Percentiles rank a stretch among this genome's conserved stretches.
phyloP scores from a whole-genome alignment of 2,797 vertebrate genomes.

The Eupleurogrammus muticus region DNA sequence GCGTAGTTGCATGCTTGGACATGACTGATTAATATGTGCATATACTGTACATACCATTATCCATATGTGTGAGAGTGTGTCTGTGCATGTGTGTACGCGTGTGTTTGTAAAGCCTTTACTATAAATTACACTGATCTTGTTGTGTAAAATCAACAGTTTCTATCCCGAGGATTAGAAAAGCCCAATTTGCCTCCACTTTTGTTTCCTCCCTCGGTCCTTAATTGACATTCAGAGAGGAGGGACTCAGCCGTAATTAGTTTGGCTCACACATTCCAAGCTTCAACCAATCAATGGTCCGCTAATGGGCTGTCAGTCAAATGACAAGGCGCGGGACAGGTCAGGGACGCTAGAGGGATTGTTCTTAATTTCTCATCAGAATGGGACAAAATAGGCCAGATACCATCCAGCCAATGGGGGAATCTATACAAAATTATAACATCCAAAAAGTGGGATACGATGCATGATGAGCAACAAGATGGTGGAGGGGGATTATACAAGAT shows the following conservation, averaged over 20 bases:
- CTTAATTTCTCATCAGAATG: conserved; percentile 71
- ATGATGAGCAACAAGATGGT: conserved; percentile 54
- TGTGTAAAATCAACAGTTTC: conserved; percentile 32
- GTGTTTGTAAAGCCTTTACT: not conserved
- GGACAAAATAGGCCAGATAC: conserved; percentile 68
- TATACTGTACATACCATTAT: conserved; percentile 3
- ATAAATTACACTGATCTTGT: conserved; percentile 42
- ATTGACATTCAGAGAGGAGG: conserved; percentile 76
- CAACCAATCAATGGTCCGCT: conserved; percentile 78
- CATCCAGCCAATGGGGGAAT: conserved; percentile 67
- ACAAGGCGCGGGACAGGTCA: conserved; percentile 75
- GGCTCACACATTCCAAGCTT: conserved; percentile 68
- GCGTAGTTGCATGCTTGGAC: conserved; percentile 9
- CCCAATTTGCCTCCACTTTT: conserved; percentile 59
- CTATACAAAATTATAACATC: conserved; percentile 75
- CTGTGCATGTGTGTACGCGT: not conserved
- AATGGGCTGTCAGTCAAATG: conserved; percentile 81
- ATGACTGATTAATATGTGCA: conserved; percentile 49
- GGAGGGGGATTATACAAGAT: conserved; percentile 29
- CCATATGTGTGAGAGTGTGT: not conserved
- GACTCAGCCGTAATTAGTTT: conserved; percentile 73
- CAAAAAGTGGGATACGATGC: conserved; percentile 59
- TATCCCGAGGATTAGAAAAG: conserved; percentile 42
- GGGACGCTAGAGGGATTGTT: conserved; percentile 71
- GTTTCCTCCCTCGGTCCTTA: conserved; percentile 57